These are phyloP conservation scores for Callinectes sapidus DNA, from an alignment of 2,888 invertebrate species.

Conservation along the genomic window DNA sequence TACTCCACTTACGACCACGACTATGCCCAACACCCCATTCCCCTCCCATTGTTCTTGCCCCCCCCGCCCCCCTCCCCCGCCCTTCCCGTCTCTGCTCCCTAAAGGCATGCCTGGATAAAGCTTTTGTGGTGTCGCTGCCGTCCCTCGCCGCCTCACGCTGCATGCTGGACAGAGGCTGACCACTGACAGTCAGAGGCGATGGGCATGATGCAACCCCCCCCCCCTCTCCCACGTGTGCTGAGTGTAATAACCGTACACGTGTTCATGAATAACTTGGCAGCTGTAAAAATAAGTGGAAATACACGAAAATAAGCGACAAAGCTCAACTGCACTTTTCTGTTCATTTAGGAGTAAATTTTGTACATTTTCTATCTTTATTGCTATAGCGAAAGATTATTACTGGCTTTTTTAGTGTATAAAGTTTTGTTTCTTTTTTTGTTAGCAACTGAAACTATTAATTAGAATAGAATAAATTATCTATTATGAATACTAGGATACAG, in stretches of 20 bases:
- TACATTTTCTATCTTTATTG: neutral
- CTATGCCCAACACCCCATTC: neutral
- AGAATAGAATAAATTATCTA: neutral
- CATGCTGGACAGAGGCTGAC: neutral
- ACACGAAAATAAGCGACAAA: neutral
- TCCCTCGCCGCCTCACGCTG: neutral
- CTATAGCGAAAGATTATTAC: neutral
- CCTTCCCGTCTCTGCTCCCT: neutral
- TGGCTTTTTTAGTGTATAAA: neutral
- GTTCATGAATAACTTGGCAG: neutral
- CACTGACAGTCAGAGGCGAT: neutral
- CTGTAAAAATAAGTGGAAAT: neutral
- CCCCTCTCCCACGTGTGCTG: neutral
- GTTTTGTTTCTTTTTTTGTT: neutral
- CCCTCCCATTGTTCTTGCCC: conserved; percentile 3
- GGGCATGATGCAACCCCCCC: neutral
- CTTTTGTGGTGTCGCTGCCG: neutral
- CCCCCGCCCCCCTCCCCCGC: neutral
- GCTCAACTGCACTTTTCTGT: neutral
- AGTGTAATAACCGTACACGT: neutral
- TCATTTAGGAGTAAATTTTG: no score
- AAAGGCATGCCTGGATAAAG: neutral
- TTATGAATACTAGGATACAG: neutral
- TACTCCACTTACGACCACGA: neutral
- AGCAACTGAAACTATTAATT: neutral